A percentile compares a stretch with the other conserved stretches of the same genome.
Conservation (phyloP, 2,113 vertebrate genomes). For the Otis tarda region DNA sequence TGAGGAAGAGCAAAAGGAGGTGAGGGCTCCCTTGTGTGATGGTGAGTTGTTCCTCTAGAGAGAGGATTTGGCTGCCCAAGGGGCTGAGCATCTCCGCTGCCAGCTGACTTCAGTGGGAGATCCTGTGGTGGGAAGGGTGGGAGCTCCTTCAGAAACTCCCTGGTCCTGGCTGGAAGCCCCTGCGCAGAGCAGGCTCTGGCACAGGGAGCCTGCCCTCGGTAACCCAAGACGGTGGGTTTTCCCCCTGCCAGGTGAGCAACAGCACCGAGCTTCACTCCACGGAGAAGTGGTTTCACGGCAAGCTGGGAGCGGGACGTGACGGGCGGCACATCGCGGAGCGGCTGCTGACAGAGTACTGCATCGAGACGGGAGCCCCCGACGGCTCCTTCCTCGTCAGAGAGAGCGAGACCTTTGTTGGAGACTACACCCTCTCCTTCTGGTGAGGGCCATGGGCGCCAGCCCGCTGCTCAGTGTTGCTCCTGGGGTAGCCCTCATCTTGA, state of each 20-base stretch:
- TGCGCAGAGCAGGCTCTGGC: background rate
- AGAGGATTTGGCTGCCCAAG: background rate
- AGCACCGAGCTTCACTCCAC: constrained; percentile 92
- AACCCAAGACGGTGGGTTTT: background rate
- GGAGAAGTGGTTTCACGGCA: constrained; percentile 98
- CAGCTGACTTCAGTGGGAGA: background rate
- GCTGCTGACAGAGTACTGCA: constrained; percentile 92
- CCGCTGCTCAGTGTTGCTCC: fast-evolving
- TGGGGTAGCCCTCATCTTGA: background rate
- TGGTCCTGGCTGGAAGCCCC: background rate
- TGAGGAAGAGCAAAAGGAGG: constrained; percentile 96
- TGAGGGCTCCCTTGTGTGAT: constrained; percentile 47
- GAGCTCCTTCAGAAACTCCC: background rate
- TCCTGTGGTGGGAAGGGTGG: background rate
- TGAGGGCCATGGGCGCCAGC: constrained; percentile 23
- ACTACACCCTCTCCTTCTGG: constrained; percentile 99
- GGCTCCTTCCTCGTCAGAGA: constrained; percentile 97
- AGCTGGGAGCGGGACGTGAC: constrained; percentile 90
- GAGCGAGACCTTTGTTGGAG: constrained; percentile 97
- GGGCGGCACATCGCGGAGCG: constrained; percentile 96
- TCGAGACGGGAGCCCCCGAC: constrained; percentile 91
- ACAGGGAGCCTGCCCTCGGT: background rate
- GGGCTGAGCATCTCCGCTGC: background rate
- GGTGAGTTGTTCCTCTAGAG: background rate
- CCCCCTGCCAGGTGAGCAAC: constrained; percentile 76